phyloP scores from a whole-genome alignment of 1,140 invertebrate species.

The Drosophila pallidifrons region DNA sequence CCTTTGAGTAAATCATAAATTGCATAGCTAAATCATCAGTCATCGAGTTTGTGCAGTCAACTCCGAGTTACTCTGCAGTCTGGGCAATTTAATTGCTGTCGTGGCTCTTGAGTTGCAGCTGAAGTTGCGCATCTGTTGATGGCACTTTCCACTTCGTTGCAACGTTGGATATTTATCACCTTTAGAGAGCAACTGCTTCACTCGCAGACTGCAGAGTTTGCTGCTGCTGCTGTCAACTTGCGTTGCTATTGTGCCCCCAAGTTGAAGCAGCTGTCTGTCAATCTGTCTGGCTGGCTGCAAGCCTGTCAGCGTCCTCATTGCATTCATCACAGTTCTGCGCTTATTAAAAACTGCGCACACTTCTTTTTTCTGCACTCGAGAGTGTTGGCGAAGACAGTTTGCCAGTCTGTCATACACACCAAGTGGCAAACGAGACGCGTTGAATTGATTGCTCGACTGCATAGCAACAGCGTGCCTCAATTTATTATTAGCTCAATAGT shows the following conservation, averaged over 20 bases:
- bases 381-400: conserved; percentile 51
- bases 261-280: not conserved
- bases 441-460: too few species aligned
- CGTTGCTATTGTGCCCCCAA: conserved; percentile 5
- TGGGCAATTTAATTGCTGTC: conserved; percentile 55
- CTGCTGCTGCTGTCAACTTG: conserved; percentile 52
- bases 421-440: conserved; percentile 33
- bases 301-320: conserved; percentile 14
- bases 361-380: conserved; percentile 32
- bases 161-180: conserved; percentile 63
- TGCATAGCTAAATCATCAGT: conserved; percentile 22
- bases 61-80: not conserved
- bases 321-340: conserved; percentile 67
- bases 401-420: conserved; percentile 41
- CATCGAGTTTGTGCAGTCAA: not conserved
- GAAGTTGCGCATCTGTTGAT: conserved; percentile 44
- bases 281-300: not conserved
- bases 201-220: not conserved
- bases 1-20: conserved; percentile 18
- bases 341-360: conserved; percentile 67
- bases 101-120: conserved; percentile 13
- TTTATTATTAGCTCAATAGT: conserved; percentile 43
- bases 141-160: conserved; percentile 55
- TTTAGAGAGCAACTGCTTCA: conserved; percentile 22
- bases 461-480: conserved; percentile 16